Base-by-base conservation (phyloP, 2,888 invertebrate species). In the Caradrina kadenii region DNA sequence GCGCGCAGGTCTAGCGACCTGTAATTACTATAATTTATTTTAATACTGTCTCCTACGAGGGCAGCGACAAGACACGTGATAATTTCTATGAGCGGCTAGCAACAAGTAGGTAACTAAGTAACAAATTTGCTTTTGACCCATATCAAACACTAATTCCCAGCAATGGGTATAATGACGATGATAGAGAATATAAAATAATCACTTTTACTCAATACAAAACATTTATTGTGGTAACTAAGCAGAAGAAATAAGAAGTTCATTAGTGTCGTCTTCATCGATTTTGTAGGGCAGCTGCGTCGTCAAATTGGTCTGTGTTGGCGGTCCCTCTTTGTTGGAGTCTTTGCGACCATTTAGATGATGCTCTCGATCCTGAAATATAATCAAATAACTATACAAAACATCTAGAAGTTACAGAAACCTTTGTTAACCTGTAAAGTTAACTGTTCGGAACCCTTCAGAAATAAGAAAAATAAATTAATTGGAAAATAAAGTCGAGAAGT, bases 241-340 rank as follows among this genome's bases (percentile, higher is more conserved):
- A 42, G 76, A 86, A 55, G 87, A 85, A 52, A 88, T 87, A 61
- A 91, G 81, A 63, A 90, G 89, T 92, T 96, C 96, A 74, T 93
- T 96, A 65, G 96, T 96, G 66, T 93, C 96, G 80, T 96, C 96
- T 94, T 97, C 97, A 79, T 97, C 97, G 82, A 97, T 97, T 94
- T 96, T 97, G 89, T 96, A 96, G 31, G 96, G 96, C 69, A 97
- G 90, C 81, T 96, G 96, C 35, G 96, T 96, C 0, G 94, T 93
- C 71, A 95, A 74, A 39, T 90, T 89, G 2, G 95, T 93, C 65
- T 95, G 79, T 22, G 92, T 90, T 4, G 94, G 93, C 1, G 93
- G 90, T 8, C 78, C 76, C n/a, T 80, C 74, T 19, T 79, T 81
- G 50, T 66, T 73, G 17, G 60, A 73, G 49, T 82, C 75, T 60